These are phyloP conservation scores for Actenoides hombroni DNA, from an alignment of 2,113 vertebrate species.

Conservation along the genomic window DNA sequence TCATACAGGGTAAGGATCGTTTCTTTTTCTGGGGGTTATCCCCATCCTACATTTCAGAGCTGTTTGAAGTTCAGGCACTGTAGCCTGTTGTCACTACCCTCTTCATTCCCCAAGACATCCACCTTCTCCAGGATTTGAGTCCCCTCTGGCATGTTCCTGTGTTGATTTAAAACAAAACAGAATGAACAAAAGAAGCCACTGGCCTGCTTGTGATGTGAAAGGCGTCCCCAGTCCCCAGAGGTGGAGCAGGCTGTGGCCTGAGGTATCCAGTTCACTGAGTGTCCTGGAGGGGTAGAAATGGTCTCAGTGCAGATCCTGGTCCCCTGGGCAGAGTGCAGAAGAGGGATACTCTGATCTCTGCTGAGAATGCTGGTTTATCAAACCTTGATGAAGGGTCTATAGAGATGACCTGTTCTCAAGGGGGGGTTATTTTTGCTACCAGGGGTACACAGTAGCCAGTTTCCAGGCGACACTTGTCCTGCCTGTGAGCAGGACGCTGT, in stretches of 20 bases:
- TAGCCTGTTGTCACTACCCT: not conserved
- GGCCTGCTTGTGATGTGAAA: not conserved
- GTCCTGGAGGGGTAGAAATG: not conserved
- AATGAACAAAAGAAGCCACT: not conserved
- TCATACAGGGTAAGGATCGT: not conserved
- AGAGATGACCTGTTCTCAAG: not conserved
- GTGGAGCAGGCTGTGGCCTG: not conserved
- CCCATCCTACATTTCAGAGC: not conserved
- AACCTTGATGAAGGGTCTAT: not conserved
- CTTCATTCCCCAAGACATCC: not conserved
- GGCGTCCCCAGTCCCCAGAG: not conserved
- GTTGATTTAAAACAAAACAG: not conserved
- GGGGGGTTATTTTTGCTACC: not conserved
- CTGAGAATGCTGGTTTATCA: not conserved
- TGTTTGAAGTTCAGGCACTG: not conserved
- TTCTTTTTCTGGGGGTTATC: not conserved
- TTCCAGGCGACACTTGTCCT: not conserved
- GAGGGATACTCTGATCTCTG: not conserved
- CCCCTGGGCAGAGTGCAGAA: not conserved
- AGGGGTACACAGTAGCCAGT: not conserved
- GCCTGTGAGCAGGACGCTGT: not conserved
- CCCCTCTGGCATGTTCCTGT: not conserved
- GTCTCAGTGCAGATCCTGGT: not conserved
- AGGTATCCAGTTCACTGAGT: not conserved
- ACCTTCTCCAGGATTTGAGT: not conserved